phyloP scores from a whole-genome alignment of 2,113 vertebrate genomes.

The Pagrus major region DNA sequence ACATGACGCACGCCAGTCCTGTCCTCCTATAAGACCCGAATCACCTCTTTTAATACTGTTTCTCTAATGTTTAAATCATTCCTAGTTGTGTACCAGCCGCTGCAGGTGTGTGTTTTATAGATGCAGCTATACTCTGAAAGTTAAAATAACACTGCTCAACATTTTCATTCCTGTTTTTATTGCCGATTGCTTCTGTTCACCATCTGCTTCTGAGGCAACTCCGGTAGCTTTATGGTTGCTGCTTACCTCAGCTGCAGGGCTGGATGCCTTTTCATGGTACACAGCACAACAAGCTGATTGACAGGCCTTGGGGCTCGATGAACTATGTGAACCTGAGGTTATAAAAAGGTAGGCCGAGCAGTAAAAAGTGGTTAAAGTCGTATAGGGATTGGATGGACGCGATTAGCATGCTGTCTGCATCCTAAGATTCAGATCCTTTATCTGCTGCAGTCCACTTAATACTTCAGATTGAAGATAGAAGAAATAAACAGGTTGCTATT shows the following conservation, averaged over 20 bases:
- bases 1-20: background rate
- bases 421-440: background rate
- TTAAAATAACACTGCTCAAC: conserved; percentile 13
- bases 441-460: background rate
- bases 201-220: conserved; percentile 22
- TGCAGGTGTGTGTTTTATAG: conserved; percentile 1
- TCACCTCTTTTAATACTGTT: conserved; percentile 1
- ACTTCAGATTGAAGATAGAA: background rate
- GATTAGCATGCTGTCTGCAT: conserved; percentile 16
- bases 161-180: conserved; percentile 30
- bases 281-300: conserved; percentile 20
- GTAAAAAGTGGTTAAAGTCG: background rate
- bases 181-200: conserved; percentile 13
- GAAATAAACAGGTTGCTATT: background rate
- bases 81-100: background rate
- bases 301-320: background rate
- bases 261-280: background rate
- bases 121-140: background rate
- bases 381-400: background rate
- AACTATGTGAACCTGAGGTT: conserved; percentile 10
- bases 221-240: conserved; percentile 5
- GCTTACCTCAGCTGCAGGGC: conserved; percentile 20
- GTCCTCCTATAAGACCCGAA: background rate
- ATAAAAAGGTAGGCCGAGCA: background rate
- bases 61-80: background rate